These are phyloP conservation scores for Ganaspis sp. DNA, from an alignment of 1,140 invertebrate genomes.

Conservation along the genomic window DNA sequence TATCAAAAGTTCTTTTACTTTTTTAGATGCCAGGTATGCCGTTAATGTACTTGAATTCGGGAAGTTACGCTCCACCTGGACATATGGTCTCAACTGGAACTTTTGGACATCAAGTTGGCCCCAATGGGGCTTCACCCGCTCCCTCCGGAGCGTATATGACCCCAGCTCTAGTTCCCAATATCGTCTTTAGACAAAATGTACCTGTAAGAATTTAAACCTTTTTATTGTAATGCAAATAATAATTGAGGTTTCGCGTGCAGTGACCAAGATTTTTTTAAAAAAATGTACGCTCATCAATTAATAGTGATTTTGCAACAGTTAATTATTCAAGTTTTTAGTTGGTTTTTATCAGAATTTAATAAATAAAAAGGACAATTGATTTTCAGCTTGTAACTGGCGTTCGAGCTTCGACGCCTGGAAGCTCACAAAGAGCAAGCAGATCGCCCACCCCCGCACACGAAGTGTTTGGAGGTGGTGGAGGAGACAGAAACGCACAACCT, in stretches of 20 bases:
- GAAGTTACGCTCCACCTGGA: constrained; percentile 65
- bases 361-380: not conserved
- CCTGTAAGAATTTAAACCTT: constrained; percentile 57
- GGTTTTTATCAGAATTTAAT: too few species aligned
- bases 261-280: constrained; percentile 33
- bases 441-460: constrained; percentile 72
- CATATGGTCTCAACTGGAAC: constrained; percentile 66
- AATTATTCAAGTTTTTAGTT: not conserved
- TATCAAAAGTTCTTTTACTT: not conserved
- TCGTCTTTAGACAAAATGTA: constrained; percentile 73
- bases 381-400: constrained; percentile 66
- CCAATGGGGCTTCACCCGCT: constrained; percentile 62
- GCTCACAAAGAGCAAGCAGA: constrained; percentile 70
- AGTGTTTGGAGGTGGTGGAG: constrained; percentile 63
- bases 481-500: constrained; percentile 70
- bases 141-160: constrained; percentile 69
- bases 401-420: constrained; percentile 70
- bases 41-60: constrained; percentile 74
- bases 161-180: constrained; percentile 70
- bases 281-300: too few species aligned
- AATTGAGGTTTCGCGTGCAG: too few species aligned
- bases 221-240: too few species aligned
- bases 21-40: constrained; percentile 69
- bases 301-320: not conserved
- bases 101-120: constrained; percentile 69